Conservation (phyloP, 2,888 invertebrate species). For the Tipula unca region DNA sequence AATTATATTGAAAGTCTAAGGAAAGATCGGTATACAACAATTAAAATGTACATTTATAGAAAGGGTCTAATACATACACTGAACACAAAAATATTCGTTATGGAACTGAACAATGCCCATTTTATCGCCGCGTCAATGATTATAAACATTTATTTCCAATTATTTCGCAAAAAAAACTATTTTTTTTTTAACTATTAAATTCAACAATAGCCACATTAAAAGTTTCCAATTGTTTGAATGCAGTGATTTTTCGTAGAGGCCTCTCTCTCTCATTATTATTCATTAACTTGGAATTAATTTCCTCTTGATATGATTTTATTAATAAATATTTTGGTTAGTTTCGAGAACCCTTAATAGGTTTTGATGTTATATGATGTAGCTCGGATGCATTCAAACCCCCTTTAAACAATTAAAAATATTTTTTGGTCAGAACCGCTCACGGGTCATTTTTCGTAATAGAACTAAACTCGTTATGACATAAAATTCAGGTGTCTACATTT, state of each 20-base stretch:
- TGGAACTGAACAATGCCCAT: background rate
- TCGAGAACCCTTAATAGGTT: background rate
- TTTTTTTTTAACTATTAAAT: background rate
- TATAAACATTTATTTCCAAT: constrained; percentile 8
- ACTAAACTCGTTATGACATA: too few relatives aligned
- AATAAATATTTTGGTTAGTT: constrained; percentile 3
- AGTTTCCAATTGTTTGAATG: background rate
- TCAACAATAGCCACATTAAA: background rate
- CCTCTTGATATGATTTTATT: background rate
- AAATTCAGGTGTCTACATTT: too few relatives aligned
- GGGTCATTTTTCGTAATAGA: too few relatives aligned
- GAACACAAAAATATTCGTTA: background rate
- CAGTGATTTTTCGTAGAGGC: background rate
- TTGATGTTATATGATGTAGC: background rate
- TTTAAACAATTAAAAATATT: background rate
- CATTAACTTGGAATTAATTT: background rate
- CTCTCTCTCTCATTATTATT: background rate
- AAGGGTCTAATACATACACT: background rate
- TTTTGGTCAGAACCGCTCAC: background rate
- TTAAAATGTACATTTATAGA: background rate
- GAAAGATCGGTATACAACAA: background rate
- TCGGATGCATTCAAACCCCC: background rate
- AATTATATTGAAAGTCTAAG: background rate
- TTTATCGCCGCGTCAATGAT: background rate
- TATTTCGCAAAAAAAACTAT: background rate